Evolutionary conservation across 92 coral and sea anemone genomes (phyloP).

Genomic region (Palythoa grandis): DNA sequence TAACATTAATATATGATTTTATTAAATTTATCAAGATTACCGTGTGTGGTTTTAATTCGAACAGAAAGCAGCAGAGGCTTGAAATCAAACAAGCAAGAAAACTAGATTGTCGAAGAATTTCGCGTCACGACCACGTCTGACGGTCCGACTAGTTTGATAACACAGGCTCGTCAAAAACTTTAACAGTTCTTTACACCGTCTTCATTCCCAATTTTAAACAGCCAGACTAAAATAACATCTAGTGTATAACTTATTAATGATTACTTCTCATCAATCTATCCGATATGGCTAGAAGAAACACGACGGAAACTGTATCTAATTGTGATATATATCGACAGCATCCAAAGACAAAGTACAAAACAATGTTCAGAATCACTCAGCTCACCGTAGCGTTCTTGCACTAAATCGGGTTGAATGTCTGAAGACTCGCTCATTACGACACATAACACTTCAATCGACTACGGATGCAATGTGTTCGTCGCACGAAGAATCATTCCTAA

Average conservation of each 20-base stretch:
- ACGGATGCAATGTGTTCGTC: slow-evolving; percentile 7
- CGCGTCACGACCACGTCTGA: background rate
- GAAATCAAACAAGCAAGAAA: background rate
- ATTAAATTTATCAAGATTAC: background rate
- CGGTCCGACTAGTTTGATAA: no score
- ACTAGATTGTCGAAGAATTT: background rate
- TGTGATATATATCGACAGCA: background rate
- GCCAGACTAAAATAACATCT: background rate
- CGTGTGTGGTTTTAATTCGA: background rate
- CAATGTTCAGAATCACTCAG: background rate
- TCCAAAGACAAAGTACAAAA: background rate
- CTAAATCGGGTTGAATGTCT: slow-evolving; percentile 31
- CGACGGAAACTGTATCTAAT: background rate
- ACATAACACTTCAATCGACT: slow-evolving; percentile 22
- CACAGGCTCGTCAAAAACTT: background rate
- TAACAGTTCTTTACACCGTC: background rate
- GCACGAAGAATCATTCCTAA: slow-evolving; percentile 10
- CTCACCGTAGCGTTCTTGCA: slow-evolving; percentile 40
- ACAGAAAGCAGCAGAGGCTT: background rate
- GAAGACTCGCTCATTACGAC: slow-evolving; percentile 27
- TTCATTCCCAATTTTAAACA: background rate
- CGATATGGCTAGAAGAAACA: background rate
- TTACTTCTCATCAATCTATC: background rate
- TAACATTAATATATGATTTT: background rate
- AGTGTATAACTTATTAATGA: background rate